A percentile compares a stretch with the other conserved stretches of the same genome.
These are phyloP conservation scores for Todiramphus chloris DNA, from an alignment of 2,113 vertebrate genomes.

Conservation along the genomic window DNA sequence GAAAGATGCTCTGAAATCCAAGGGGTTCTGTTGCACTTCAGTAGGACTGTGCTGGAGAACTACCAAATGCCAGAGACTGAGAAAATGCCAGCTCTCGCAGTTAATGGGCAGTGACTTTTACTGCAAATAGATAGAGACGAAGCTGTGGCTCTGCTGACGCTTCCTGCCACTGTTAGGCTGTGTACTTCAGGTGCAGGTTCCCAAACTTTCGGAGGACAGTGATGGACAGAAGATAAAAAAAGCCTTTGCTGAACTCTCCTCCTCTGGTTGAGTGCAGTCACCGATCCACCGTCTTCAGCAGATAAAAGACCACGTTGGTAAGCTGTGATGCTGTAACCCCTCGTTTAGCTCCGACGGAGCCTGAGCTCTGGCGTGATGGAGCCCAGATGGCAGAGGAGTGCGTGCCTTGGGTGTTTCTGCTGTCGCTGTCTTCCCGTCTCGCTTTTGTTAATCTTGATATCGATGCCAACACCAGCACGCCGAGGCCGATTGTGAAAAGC, in stretches of 20 bases:
- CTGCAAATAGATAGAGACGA: neutral
- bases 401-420: neutral
- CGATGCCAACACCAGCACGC: fast-evolving
- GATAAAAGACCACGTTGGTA: neutral
- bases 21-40: neutral
- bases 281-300: neutral
- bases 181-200: neutral
- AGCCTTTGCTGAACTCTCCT: neutral
- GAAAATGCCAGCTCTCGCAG: neutral
- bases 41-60: neutral
- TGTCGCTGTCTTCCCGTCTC: neutral
- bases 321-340: neutral
- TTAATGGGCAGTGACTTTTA: constrained; percentile 34
- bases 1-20: neutral
- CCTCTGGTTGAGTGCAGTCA: neutral
- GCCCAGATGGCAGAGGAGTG: neutral
- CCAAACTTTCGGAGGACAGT: neutral
- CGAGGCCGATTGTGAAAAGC: neutral
- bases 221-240: neutral
- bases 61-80: neutral
- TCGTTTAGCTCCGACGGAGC: neutral
- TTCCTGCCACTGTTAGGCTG: neutral
- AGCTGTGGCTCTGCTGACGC: neutral
- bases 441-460: neutral
- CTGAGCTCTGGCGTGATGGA: neutral